Base-by-base conservation (phyloP, 1,140 invertebrate species). In the Pogonognathellus flavescens region DNA sequence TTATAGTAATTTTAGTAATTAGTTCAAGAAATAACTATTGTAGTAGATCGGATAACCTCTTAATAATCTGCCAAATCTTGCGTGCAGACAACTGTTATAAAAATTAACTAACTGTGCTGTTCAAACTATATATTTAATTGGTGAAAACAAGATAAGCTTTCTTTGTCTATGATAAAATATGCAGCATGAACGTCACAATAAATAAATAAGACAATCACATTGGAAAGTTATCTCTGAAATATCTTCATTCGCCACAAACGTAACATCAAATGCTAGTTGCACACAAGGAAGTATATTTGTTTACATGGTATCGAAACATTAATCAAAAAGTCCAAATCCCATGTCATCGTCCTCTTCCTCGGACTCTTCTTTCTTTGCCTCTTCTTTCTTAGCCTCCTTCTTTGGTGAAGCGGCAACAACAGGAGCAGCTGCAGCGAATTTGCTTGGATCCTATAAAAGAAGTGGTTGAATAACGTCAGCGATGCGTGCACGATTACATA, bases 251-350 rank as follows among this genome's bases (percentile, higher is more conserved):
- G 66, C 13, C 66, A 72, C 66, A 72, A 72, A 72, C 41, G 66
- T 14, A 72, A 72, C 41, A 72, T 20, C 8, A 31, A 72, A 13
- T 8, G 8, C 8, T 66, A 57, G n/a, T 57, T 57, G 53, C 11
- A 57, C 53, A 57, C 53, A 14, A 13, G 11, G 53, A 57, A 72
- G 22, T 72, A 70, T 70, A 49, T 41, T 72, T 66, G 31, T 72
- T n/a, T 22, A 81, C 49, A 25, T 18, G 31, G n/a, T 31, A 81
- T 81, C 83, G 31, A 9, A 25, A 20, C 10, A 60, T 94, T 97
- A 98, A 91, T 98, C 97, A 90, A 98, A 98, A 14, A 98, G 94
- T 92, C 96, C 96, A 90, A 98, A 97, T 90, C 97, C 98, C 96
- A 99, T 98, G 90, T 98, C 97, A 89, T 99, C 98, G 90, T 98